Percentiles rank a stretch among this genome's conserved stretches.
Conservation (phyloP, 1,140 invertebrate genomes). For the Holotrichia oblita region DNA sequence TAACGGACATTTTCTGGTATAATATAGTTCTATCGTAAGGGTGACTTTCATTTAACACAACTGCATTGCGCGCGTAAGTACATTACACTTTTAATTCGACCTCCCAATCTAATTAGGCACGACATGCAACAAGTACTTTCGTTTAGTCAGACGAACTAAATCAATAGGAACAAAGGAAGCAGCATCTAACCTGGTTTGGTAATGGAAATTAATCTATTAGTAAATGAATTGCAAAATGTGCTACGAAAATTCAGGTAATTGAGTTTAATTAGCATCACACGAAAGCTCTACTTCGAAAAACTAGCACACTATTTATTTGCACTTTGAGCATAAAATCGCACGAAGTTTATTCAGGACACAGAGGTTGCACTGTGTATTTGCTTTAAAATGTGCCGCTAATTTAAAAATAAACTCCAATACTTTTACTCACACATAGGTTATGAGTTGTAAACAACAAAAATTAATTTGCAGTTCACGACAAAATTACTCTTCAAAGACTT, state of each 20-base stretch:
- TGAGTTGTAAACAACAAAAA: too few relatives aligned
- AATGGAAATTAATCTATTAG: constrained; percentile 28
- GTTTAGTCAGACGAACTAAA: constrained; percentile 18
- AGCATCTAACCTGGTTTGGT: constrained; percentile 2
- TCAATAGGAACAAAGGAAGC: constrained; percentile 28
- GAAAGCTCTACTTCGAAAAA: background rate
- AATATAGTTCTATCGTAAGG: too few relatives aligned
- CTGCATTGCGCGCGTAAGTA: background rate
- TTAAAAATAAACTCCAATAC: too few relatives aligned
- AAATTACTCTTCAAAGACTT: too few relatives aligned
- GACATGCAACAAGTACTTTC: constrained; percentile 32
- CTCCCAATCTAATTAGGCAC: constrained; percentile 10
- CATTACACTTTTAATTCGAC: background rate
- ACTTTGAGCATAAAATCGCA: too few relatives aligned
- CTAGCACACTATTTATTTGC: too few relatives aligned
- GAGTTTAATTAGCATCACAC: background rate
- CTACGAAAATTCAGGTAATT: background rate
- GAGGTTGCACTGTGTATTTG: too few relatives aligned
- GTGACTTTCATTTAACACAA: background rate
- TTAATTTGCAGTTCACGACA: too few relatives aligned
- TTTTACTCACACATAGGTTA: too few relatives aligned
- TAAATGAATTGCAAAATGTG: background rate
- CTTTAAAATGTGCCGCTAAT: too few relatives aligned
- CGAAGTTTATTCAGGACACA: too few relatives aligned
- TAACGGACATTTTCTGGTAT: too few relatives aligned